Percentiles rank a stretch among this genome's conserved stretches.
These are phyloP conservation scores for Drosophila anomalata DNA, from an alignment of 2,888 invertebrate genomes.

Conservation along the genomic window DNA sequence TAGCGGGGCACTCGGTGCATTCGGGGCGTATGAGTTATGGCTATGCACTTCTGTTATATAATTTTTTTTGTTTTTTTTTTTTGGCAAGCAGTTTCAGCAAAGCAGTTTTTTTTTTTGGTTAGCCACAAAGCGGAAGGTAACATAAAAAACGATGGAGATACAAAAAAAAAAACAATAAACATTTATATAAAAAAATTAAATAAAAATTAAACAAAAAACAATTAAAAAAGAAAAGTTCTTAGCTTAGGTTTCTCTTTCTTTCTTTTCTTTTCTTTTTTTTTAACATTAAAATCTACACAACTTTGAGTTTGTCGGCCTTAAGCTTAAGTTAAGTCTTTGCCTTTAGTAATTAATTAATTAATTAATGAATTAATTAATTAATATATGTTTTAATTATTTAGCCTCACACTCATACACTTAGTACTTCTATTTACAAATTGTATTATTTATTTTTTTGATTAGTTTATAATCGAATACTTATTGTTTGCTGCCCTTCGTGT, in stretches of 20 bases:
- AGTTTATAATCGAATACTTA: conserved; percentile 49
- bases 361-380: conserved; percentile 33
- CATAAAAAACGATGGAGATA: conserved; percentile 10
- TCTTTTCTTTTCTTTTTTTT: conserved; percentile 6
- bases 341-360: conserved; percentile 35
- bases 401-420: conserved; percentile 15
- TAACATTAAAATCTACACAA: conserved; percentile 65
- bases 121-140: conserved; percentile 52
- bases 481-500: conserved; percentile 20
- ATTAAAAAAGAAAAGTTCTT: conserved; percentile 30
- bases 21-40: conserved; percentile 78
- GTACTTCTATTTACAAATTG: conserved; percentile 61
- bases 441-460: conserved; percentile 18
- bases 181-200: conserved; percentile 22
- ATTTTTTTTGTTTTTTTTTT: background rate
- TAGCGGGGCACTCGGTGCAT: conserved; percentile 74
- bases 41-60: conserved; percentile 46
- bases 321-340: conserved; percentile 69
- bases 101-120: conserved; percentile 27
- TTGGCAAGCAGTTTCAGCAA: conserved; percentile 28
- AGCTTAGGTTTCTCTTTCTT: conserved; percentile 29
- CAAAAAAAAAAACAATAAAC: conserved; percentile 27
- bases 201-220: conserved; percentile 21
- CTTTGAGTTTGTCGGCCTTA: conserved; percentile 69
- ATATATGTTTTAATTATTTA: background rate